Base-by-base conservation (phyloP, 2,888 invertebrate species). In the Tiliacea aurago region DNA sequence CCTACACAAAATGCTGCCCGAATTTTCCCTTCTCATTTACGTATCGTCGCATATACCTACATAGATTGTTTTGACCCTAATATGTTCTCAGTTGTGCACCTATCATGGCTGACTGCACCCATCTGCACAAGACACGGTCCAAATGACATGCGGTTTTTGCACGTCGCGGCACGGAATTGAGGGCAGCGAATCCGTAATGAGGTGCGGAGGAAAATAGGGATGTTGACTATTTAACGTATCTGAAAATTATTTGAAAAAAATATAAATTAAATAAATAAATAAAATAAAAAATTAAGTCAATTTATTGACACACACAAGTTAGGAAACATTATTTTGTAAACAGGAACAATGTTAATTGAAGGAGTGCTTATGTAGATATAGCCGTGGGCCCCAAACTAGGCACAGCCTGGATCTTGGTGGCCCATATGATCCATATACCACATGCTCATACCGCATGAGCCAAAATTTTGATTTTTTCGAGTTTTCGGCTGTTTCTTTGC, bases 121-220 rank as follows among this genome's bases (percentile, higher is more conserved):
- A 83, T 83, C 86, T 86, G 87, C 79, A 71, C 70, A 65, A 76
- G 87, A 84, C 86, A 87, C 71, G 75, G 81, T 79, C 77, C 68
- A 80, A 84, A 84, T 81, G 75, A 78, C 77, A 80, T 86, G 87
- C 77, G 86, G 87, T 87, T 87, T 87, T 87, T 83, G 77, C 56
- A 69, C 72, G 73, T 86, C 76, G 73, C 77, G 76, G 63, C 65
- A 69, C 68, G 65, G 70, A 72, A 83, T 86, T 78, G 70, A 78
- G 83, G 62, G 33, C 78, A 79, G 70, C 45, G 73, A 86, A 83
- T 85, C 28, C 66, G 76, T 85, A 83, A 85, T 79, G 83, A 83
- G 77, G 49, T 56, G n/a, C 63, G n/a, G 59, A n/a, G 37, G 45
- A 70, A 85, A 71, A 70, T 61, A 56, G 18, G 51, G 51, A 43